phyloP scores from a whole-genome alignment of 2,888 invertebrate species.

The Campopleginae sp. region DNA sequence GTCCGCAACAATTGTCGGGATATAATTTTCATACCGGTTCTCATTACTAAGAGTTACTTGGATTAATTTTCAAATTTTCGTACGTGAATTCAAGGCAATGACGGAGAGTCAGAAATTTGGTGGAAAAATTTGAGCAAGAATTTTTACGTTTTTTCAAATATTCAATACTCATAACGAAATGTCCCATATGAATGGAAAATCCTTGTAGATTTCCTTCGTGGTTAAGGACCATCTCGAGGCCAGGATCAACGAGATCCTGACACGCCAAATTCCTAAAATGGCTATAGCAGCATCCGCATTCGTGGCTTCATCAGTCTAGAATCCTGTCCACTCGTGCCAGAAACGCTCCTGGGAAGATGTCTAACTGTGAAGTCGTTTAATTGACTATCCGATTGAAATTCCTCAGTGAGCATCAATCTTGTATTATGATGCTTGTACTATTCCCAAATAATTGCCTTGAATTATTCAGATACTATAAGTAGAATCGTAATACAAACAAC shows the following conservation, averaged over 20 bases:
- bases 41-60: too few relatives aligned
- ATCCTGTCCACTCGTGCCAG: slow-evolving; percentile 34
- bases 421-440: not conserved
- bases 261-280: slow-evolving; percentile 38
- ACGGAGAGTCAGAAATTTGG: not conserved
- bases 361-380: slow-evolving; percentile 80
- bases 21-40: too few relatives aligned
- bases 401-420: slow-evolving; percentile 74
- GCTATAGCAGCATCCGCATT: slow-evolving; percentile 29
- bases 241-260: slow-evolving; percentile 55
- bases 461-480: not conserved
- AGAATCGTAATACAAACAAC: not conserved
- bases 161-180: slow-evolving; percentile 14
- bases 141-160: not conserved
- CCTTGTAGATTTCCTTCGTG: slow-evolving; percentile 12
- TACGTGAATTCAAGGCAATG: too few relatives aligned
- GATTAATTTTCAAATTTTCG: too few relatives aligned
- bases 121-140: not conserved
- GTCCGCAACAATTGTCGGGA: not conserved
- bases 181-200: slow-evolving; percentile 25
- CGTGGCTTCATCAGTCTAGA: slow-evolving; percentile 31
- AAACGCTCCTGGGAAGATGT: slow-evolving; percentile 72
- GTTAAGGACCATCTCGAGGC: slow-evolving; percentile 36
- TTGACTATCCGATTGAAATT: slow-evolving; percentile 82
- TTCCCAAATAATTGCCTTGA: slow-evolving; percentile 4